These are phyloP conservation scores for Philotrypesis tridentata DNA, from an alignment of 1,140 invertebrate species.

Conservation along the genomic window DNA sequence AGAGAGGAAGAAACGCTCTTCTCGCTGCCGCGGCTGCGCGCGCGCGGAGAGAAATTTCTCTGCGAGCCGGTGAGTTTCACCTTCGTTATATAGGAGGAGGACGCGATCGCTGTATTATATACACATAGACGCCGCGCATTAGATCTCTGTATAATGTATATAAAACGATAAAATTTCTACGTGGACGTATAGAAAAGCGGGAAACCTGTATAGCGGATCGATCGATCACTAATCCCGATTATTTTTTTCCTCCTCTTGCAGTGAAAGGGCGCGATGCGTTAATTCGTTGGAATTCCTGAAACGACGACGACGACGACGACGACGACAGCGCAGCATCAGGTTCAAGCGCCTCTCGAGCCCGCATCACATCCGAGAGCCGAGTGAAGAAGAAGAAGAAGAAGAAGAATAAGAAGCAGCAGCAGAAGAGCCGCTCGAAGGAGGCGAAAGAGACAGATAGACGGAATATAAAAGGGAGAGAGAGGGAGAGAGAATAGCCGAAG, in stretches of 20 bases:
- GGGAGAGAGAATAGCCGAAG: conserved; percentile 53
- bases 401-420: too few species aligned
- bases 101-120: conserved; percentile 24
- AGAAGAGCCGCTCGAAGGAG: too few species aligned
- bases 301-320: background rate
- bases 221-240: conserved; percentile 15
- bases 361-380: too few species aligned
- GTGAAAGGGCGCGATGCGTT: conserved; percentile 41
- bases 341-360: conserved; percentile 21
- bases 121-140: too few species aligned
- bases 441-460: conserved; percentile 9
- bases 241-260: background rate
- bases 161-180: background rate
- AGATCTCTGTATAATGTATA: background rate
- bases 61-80: background rate
- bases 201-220: background rate
- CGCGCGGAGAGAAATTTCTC: background rate
- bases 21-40: background rate
- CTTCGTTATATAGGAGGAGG: conserved; percentile 32
- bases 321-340: background rate
- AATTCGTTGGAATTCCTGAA: conserved; percentile 16
- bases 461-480: background rate
- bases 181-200: too few species aligned
- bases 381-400: background rate
- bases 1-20: background rate